phyloP scores from a whole-genome alignment of 2,797 vertebrate genomes.

The Sardinella longiceps region DNA sequence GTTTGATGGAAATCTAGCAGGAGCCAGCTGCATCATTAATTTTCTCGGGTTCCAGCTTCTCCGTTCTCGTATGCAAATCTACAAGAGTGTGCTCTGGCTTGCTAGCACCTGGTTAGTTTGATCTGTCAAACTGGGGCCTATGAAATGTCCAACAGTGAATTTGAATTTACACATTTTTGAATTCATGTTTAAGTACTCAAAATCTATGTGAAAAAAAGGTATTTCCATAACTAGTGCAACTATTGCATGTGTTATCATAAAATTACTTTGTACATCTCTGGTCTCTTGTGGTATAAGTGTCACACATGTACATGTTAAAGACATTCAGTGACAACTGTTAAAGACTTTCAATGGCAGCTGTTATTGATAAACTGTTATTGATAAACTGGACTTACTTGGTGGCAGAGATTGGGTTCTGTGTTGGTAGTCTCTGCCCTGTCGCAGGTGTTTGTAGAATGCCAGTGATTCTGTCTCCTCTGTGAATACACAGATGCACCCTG shows the following conservation, averaged over 20 bases:
- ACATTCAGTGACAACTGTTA: no score
- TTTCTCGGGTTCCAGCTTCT: background rate
- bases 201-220: background rate
- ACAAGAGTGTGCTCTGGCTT: background rate
- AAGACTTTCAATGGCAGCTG: background rate
- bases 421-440: background rate
- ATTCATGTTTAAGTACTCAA: background rate
- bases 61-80: background rate
- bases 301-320: background rate
- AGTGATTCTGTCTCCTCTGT: background rate
- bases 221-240: background rate
- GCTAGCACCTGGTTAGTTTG: background rate
- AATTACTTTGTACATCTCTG: background rate
- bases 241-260: background rate
- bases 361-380: background rate
- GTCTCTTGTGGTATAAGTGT: background rate
- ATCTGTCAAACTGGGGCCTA: background rate
- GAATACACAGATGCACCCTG: background rate
- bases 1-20: background rate
- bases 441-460: background rate
- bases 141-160: background rate
- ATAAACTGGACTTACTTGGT: background rate
- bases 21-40: background rate
- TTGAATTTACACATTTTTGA: background rate
- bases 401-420: background rate